Percentiles rank a stretch among this genome's conserved stretches.
Evolutionary conservation across 1,140 invertebrate species (phyloP).

Genomic region (Eufriesea mexicana): DNA sequence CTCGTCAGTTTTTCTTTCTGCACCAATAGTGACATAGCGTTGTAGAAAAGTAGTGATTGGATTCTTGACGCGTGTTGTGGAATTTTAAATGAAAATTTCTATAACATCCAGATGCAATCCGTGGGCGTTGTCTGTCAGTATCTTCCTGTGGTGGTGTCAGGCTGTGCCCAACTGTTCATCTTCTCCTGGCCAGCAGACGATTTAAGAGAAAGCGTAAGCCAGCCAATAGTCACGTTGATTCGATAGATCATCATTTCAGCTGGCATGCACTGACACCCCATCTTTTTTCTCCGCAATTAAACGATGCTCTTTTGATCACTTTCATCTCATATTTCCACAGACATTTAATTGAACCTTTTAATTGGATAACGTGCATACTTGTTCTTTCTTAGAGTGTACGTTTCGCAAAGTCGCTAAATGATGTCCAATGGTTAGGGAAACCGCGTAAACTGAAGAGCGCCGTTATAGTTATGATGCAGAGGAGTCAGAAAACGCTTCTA

Average conservation of each 20-base stretch:
- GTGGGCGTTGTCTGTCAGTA: too few relatives aligned
- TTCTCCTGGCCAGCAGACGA: too few relatives aligned
- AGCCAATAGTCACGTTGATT: too few relatives aligned
- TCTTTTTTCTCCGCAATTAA: background rate
- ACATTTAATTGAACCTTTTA: background rate
- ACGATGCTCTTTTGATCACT: background rate
- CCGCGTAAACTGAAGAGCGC: conserved; percentile 9
- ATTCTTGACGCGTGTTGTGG: too few relatives aligned
- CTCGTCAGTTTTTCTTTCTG: too few relatives aligned
- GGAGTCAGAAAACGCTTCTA: conserved; percentile 31
- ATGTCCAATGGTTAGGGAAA: conserved; percentile 28
- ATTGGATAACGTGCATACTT: background rate
- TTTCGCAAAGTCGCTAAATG: conserved; percentile 20
- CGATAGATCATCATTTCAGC: conserved; percentile 3
- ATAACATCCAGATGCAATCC: too few relatives aligned
- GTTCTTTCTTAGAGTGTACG: conserved; percentile 33
- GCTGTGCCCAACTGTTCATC: too few relatives aligned
- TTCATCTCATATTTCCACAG: background rate
- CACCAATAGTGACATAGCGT: too few relatives aligned
- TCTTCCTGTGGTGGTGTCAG: too few relatives aligned
- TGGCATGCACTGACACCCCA: background rate
- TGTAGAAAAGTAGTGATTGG: too few relatives aligned
- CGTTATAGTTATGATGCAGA: conserved; percentile 43
- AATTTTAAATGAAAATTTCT: too few relatives aligned
- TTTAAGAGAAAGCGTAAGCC: too few relatives aligned